phyloP scores from a whole-genome alignment of 2,113 vertebrate genomes.

The rat (Rattus norvegicus) region DNA sequence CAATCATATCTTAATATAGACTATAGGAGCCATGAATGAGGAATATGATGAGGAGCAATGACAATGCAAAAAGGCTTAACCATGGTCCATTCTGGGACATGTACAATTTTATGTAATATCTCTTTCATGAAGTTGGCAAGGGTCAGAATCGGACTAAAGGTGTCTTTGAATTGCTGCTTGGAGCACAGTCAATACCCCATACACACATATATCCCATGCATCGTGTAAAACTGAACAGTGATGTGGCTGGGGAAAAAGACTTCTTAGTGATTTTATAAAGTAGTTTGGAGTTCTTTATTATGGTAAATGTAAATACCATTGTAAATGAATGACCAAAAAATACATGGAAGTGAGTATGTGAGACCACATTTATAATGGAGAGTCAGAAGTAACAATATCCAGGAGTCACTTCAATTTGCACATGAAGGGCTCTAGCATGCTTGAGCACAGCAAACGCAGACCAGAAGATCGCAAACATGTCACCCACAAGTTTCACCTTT shows the following conservation, averaged over 20 bases:
- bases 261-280: not conserved
- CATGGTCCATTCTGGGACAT: not conserved
- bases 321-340: not conserved
- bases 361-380: not conserved
- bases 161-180: not conserved
- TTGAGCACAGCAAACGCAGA: not conserved
- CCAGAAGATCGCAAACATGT: not conserved
- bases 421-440: not conserved
- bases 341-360: not conserved
- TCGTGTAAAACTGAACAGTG: not conserved
- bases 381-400: not conserved
- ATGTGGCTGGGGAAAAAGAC: not conserved
- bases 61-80: not conserved
- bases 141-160: not conserved
- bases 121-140: not conserved
- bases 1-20: not conserved
- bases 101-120: not conserved
- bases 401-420: not conserved
- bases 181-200: fast-evolving
- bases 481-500: not conserved
- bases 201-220: not conserved
- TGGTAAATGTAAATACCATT: not conserved
- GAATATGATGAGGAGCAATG: not conserved
- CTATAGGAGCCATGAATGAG: not conserved
- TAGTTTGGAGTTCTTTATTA: not conserved